phyloP scores from a whole-genome alignment of 2,797 vertebrate genomes.

The Gobio occitaniae region DNA sequence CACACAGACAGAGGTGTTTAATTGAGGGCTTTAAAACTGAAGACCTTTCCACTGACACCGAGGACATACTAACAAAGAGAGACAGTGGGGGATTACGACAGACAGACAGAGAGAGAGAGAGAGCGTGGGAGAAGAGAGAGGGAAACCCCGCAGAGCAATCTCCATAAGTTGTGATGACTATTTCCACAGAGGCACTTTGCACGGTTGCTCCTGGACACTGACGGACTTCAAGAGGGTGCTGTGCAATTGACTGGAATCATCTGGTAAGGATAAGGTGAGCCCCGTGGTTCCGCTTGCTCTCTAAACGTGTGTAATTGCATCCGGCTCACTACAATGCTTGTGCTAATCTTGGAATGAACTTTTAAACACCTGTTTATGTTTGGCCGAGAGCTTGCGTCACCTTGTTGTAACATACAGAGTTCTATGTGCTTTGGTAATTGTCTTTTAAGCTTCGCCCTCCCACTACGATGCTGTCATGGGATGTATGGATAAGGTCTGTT shows the following conservation, averaged over 20 bases:
- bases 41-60: slow-evolving; percentile 40
- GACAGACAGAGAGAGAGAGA: neutral
- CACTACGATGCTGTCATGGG: slow-evolving; percentile 9
- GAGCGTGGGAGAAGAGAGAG: slow-evolving; percentile 35
- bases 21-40: slow-evolving; percentile 34
- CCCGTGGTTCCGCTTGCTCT: slow-evolving; percentile 22
- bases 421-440: slow-evolving; percentile 21
- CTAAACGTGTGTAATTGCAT: slow-evolving; percentile 26
- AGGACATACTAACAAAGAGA: slow-evolving; percentile 46
- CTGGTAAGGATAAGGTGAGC: slow-evolving; percentile 68
- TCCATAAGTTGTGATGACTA: slow-evolving; percentile 75
- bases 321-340: slow-evolving; percentile 29
- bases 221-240: slow-evolving; percentile 70
- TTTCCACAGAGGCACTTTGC: slow-evolving; percentile 68
- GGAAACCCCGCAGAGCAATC: slow-evolving; percentile 58
- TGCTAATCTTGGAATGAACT: slow-evolving; percentile 31
- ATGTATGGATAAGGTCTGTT: slow-evolving; percentile 24
- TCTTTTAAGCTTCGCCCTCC: slow-evolving; percentile 29
- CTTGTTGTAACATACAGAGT: neutral
- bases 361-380: slow-evolving; percentile 36
- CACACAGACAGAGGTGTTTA: slow-evolving; percentile 40
- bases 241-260: slow-evolving; percentile 60
- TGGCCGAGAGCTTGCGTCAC: neutral
- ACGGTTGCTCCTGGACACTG: slow-evolving; percentile 69
- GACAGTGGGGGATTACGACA: slow-evolving; percentile 48